Percentiles rank a stretch among this genome's conserved stretches.
These are phyloP conservation scores for Morpho achilles DNA, from an alignment of 2,888 invertebrate genomes.

Conservation along the genomic window DNA sequence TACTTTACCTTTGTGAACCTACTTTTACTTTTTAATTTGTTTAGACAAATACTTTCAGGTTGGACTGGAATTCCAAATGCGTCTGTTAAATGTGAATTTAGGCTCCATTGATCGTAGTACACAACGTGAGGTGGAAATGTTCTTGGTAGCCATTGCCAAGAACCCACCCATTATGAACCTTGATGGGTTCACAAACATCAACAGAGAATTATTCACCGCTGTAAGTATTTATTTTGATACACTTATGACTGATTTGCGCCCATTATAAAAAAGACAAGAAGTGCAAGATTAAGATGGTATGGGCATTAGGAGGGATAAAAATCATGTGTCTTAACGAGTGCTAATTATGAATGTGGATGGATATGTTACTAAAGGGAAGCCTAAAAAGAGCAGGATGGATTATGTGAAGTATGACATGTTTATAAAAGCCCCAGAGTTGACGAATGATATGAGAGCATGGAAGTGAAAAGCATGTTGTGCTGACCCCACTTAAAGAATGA, in stretches of 20 bases:
- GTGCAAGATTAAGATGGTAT: too few species aligned
- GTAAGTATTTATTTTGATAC: slow-evolving; percentile 54
- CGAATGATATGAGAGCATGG: too few species aligned
- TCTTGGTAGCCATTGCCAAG: slow-evolving; percentile 85
- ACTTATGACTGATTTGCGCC: not conserved
- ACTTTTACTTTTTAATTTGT: not conserved
- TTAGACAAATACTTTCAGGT: slow-evolving; percentile 46
- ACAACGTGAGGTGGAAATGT: slow-evolving; percentile 85
- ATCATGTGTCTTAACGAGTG: too few species aligned
- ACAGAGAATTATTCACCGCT: slow-evolving; percentile 83
- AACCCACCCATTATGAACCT: slow-evolving; percentile 88
- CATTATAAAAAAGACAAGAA: not conserved
- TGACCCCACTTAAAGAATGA: not conserved
- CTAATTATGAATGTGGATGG: too few species aligned
- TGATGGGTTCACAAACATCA: slow-evolving; percentile 86
- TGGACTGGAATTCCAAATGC: slow-evolving; percentile 81
- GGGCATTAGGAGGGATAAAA: too few species aligned
- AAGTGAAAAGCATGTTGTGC: too few species aligned
- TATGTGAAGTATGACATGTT: too few species aligned
- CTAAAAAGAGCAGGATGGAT: too few species aligned
- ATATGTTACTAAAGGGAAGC: too few species aligned
- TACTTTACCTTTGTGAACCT: too few species aligned
- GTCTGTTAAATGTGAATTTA: slow-evolving; percentile 83
- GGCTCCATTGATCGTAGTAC: slow-evolving; percentile 82
- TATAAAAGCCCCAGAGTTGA: too few species aligned